These are phyloP conservation scores for Scaeva pyrastri DNA, from an alignment of 2,888 invertebrate genomes.

Conservation along the genomic window DNA sequence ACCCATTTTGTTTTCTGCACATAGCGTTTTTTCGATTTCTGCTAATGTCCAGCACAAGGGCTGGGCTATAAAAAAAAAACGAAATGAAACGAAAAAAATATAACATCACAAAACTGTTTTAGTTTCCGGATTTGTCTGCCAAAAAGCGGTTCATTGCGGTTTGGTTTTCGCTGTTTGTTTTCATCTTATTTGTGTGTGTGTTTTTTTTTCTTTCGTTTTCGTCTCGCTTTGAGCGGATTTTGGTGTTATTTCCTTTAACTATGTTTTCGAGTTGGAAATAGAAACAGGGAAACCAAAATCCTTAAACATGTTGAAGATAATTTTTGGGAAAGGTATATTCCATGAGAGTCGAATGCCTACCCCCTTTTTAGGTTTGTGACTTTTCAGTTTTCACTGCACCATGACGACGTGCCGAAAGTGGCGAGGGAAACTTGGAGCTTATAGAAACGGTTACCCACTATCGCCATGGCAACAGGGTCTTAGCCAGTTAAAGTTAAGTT, in stretches of 20 bases:
- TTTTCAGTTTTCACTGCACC: no score
- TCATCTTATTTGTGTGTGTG: conserved; percentile 33
- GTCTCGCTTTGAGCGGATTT: conserved; percentile 20
- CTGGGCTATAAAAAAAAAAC: no score
- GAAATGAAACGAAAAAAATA: not conserved
- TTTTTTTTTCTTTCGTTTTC: conserved; percentile 1
- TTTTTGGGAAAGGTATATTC: not conserved
- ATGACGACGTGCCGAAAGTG: no score
- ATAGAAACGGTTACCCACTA: no score
- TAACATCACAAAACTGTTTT: conserved; percentile 40
- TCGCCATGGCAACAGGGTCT: no score
- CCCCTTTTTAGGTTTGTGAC: no score
- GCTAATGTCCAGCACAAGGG: conserved; percentile 63
- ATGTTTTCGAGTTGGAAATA: conserved; percentile 23
- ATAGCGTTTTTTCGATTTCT: conserved; percentile 63
- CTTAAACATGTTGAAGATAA: conserved; percentile 55
- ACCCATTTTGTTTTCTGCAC: conserved; percentile 42
- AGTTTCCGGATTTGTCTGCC: conserved; percentile 75
- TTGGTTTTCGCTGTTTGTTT: conserved; percentile 58
- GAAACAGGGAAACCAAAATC: conserved; percentile 40
- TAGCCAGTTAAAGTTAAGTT: no score
- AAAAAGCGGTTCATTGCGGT: conserved; percentile 73
- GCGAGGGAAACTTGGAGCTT: no score
- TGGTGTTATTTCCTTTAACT: conserved; percentile 54
- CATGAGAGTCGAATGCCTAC: no score